Conservation (phyloP, 2,113 vertebrate genomes). For the Chaetodon trifascialis region DNA sequence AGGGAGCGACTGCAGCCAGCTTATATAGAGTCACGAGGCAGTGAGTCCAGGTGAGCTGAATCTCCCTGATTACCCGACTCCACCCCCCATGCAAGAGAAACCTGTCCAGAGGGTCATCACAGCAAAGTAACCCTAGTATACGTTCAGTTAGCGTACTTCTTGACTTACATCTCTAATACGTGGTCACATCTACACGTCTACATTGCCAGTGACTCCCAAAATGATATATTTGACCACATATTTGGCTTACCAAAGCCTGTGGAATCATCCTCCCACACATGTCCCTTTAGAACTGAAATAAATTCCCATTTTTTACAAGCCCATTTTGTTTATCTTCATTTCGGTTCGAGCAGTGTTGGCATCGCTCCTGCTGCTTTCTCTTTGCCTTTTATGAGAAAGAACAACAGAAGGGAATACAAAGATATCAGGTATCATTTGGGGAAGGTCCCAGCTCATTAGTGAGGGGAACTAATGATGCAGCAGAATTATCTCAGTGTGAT, state of each 20-base stretch:
- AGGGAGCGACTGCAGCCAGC: no score
- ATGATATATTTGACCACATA: no score
- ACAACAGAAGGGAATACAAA: not conserved
- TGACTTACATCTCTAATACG: no score
- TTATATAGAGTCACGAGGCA: not conserved
- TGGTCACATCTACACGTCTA: no score
- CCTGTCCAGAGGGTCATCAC: not conserved
- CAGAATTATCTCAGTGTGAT: not conserved
- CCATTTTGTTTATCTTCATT: slow-evolving; percentile 7
- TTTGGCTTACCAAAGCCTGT: no score
- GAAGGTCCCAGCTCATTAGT: slow-evolving; percentile 10
- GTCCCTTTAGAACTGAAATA: not conserved
- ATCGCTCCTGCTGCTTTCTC: not conserved
- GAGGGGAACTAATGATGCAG: slow-evolving; percentile 13
- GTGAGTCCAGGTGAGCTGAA: not conserved
- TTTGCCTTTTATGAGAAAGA: slow-evolving; percentile 1
- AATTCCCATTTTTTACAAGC: not conserved
- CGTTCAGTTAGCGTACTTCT: no score
- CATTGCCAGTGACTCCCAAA: no score
- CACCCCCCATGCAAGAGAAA: not conserved
- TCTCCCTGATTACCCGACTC: not conserved
- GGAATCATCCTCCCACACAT: not conserved
- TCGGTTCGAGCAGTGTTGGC: not conserved
- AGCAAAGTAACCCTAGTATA: not conserved
- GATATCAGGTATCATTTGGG: not conserved